Base-by-base conservation (phyloP, 1,140 invertebrate species). In the Rhyzopertha dominica region DNA sequence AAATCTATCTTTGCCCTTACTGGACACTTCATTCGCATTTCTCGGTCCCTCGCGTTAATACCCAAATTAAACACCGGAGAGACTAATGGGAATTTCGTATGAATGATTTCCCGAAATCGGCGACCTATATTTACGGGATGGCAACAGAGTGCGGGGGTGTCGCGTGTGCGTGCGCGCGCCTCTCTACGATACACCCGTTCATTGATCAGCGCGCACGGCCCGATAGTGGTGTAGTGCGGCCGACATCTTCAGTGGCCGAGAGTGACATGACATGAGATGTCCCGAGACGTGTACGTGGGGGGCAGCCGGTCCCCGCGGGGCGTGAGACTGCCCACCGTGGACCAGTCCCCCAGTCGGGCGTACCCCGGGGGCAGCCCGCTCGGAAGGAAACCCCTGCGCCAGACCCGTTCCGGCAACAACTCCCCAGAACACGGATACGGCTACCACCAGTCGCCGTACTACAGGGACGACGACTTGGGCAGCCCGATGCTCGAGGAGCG, bases 301-400 rank as follows among this genome's bases (percentile, higher is more conserved):
- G 77, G 78, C 54, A 75, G 72, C 54, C 70, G 79, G 55, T 80
- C 78, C 47, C 78, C 79, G 39, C 64, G 79, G 49, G 76, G 78
- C 66, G 71, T 74, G 55, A 73, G 82, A 63, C 74, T 89, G 66
- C 85, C 85, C 61, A 87, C 85, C 60, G 85, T 88, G 61, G 86
- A 90, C 77, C 81, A 85, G 54, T 87, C 85, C 63, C 87, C 87
- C 58, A 84, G 81, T 54, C 70, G 82, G 55, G 84, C 82, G 69
- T 80, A 79, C 55, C 66, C 68, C 42, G 78, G 75, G 61, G 74
- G 74, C 51, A 81, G 75, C 70, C 79, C 80, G 46, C 74, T 65
- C 28, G 67, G 67, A 54, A 70, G 71, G 17, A 78, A 75, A 58
- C 52, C 51, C 14, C 31, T 59, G 38, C 66, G 73, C 17, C 72